Percentiles rank a stretch among this genome's conserved stretches.
Conservation (phyloP, 2,113 vertebrate genomes). For the Pagrus major region DNA sequence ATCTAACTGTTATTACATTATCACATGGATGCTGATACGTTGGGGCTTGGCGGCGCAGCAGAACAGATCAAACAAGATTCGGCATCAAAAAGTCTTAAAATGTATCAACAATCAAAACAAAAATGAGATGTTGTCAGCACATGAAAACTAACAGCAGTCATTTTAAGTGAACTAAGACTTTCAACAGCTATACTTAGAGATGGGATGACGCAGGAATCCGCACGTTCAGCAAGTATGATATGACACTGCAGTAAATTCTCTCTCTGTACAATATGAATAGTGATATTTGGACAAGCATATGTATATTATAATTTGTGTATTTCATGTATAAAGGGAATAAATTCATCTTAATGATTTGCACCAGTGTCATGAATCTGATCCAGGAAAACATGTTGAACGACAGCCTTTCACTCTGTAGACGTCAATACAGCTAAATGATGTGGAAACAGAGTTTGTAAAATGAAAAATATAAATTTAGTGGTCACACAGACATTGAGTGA, state of each 20-base stretch:
- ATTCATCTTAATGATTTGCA: conserved; percentile 19
- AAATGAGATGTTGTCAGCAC: not conserved
- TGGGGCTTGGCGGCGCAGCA: not conserved
- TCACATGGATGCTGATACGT: conserved; percentile 23
- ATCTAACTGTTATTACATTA: conserved; percentile 38
- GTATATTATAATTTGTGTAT: conserved; percentile 16
- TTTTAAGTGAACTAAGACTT: conserved; percentile 6
- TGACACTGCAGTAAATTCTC: conserved; percentile 18
- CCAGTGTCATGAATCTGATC: not conserved
- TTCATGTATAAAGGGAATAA: conserved; percentile 38
- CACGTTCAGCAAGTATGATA: conserved; percentile 13
- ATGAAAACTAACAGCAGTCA: conserved; percentile 11
- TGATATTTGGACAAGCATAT: conserved; percentile 18
- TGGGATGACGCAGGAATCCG: not conserved
- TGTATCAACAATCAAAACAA: conserved; percentile 9
- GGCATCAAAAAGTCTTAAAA: conserved; percentile 15
- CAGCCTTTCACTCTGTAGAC: conserved; percentile 8
- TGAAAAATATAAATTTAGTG: conserved; percentile 32
- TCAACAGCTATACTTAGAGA: conserved; percentile 13
- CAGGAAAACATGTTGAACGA: not conserved
- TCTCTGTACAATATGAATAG: conserved; percentile 47
- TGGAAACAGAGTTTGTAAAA: conserved; percentile 21
- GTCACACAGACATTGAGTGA: conserved; percentile 23
- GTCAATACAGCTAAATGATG: conserved; percentile 12
- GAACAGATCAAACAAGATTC: not conserved